Evolutionary conservation across 2,113 vertebrate species (phyloP), one percentile per base, ranked within the genome.

Genomic region (Gavia stellata): DNA sequence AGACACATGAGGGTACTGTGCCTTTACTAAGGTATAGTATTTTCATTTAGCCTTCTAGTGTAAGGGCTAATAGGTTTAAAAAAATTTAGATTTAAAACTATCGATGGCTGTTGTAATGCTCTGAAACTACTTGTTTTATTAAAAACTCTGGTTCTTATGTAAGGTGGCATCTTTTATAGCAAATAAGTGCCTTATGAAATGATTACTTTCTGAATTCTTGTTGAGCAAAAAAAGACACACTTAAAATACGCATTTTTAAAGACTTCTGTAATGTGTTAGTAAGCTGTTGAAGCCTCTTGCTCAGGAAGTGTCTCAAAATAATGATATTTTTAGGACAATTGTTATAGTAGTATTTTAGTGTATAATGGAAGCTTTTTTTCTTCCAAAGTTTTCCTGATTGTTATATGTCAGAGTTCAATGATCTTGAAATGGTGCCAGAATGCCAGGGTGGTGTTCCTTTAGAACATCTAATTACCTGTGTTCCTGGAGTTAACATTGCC

Each of bases 391-490:
- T 99, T 97, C 98, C 98, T 96, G 99, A 99, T 73, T 99, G 99
- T 94, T 99, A 99, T 42, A 98, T 98, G 29, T 98, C 98, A 26
- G 98, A 99, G 88, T 99, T 99, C 93, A 98, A 47, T 86, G 97
- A 98, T 5, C 95, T 99, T 72, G 96, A 98, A 38, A 82, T 98
- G 40, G 98, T 98, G 17, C 98, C 98, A 88, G 99, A 99, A 96
- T 98, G 97, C 28, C 96, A 98, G 33, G 98, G 98, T 17, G 98
- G 98, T 6, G 98, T 99, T 75, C 98, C 99, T 44, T 97, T 99
- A 93, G 99, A 99, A 75, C 99, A 99, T 86, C 98, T 99, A 20
- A 99, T 99, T 88, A 99, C 99, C 53, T 99, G 99, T 92, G 97
- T 99, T 87, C 99, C 99, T 33, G 99, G 99, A 40, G 98, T 99